Evolutionary conservation across 1,140 invertebrate genomes (phyloP), one percentile per base, ranked within the genome.

Genomic region (Trichogramma pretiosum): DNA sequence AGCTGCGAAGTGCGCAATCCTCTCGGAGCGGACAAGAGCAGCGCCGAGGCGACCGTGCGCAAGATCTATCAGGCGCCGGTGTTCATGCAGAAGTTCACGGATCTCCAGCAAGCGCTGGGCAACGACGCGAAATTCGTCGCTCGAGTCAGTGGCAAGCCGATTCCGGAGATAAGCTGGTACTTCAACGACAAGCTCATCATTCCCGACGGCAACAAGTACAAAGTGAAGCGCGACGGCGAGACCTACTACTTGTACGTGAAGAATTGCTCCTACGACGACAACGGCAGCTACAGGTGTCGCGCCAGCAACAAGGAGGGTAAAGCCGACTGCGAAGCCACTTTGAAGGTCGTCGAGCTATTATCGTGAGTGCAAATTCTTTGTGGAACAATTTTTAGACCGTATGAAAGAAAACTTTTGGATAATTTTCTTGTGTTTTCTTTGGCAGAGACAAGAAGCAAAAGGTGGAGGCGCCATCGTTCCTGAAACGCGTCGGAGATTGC

Each of bases 401-500:
- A 23, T 37, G 22, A 26, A 38, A 33, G 35, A 43, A 23, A 46
- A 14, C 13, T 21, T 19, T 38, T 43, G 1, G n/a, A 10, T 51
- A 17, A 17, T 36, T 54, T 46, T 21, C 19, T 35, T 41, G n/a
- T n/a, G n/a, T n/a, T n/a, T n/a, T n/a, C n/a, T n/a, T 43, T 56
- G 54, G 41, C 34, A 87, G 85, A 46, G 82, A 82, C 47, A 82
- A 80, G 50, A 77, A 75, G 52, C 78, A 84, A 54, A 87, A 83
- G 53, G 77, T 82, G 2, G 89, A 93, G 63, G 77, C 87, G 2
- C 89, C 91, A 16, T 79, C 82, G 3, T 93, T 93, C 76, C 67
- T 94, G 46, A 94, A 93, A 70, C 84, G 81, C 56, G 87, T 93
- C 49, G 89, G 87, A 0, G 89, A 93, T 64, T 85, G 84, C 22